Conservation (phyloP, 2,797 vertebrate genomes). For the Poeciliopsis presidionis region DNA sequence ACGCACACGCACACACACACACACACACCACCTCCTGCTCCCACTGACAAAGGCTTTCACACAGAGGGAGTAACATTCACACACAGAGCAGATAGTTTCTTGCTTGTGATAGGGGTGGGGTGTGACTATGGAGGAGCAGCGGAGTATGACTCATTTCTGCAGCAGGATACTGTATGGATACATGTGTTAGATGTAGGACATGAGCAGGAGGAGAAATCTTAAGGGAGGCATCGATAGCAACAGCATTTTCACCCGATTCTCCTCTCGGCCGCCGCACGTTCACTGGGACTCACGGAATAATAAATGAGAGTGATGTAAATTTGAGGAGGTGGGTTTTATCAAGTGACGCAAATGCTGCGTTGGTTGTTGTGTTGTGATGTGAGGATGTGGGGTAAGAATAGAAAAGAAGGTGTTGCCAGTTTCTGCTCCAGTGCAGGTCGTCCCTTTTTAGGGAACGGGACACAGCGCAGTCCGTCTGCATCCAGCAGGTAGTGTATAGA, state of each 20-base stretch:
- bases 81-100: slow-evolving; percentile 66
- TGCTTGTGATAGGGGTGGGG: slow-evolving; percentile 72
- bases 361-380: slow-evolving; percentile 49
- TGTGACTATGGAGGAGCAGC: slow-evolving; percentile 76
- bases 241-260: slow-evolving; percentile 14
- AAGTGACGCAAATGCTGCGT: slow-evolving; percentile 60
- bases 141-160: slow-evolving; percentile 84
- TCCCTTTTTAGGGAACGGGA: slow-evolving; percentile 60
- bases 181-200: slow-evolving; percentile 64
- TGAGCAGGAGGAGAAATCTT: slow-evolving; percentile 28
- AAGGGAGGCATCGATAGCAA: slow-evolving; percentile 16
- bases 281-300: slow-evolving; percentile 26
- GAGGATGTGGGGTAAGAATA: slow-evolving; percentile 57
- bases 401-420: slow-evolving; percentile 58
- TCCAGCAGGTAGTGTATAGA: slow-evolving; percentile 66
- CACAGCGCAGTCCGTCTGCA: slow-evolving; percentile 49
- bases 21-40: slow-evolving; percentile 16
- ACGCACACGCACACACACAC: neutral
- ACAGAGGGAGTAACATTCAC: slow-evolving; percentile 56
- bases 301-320: slow-evolving; percentile 42
- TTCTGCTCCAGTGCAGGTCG: slow-evolving; percentile 66
- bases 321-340: slow-evolving; percentile 38
- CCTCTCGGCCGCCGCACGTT: slow-evolving; percentile 9
- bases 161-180: slow-evolving; percentile 76
- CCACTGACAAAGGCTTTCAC: slow-evolving; percentile 52